Conservation (phyloP, 2,113 vertebrate species). For the Tichodroma muraria region DNA sequence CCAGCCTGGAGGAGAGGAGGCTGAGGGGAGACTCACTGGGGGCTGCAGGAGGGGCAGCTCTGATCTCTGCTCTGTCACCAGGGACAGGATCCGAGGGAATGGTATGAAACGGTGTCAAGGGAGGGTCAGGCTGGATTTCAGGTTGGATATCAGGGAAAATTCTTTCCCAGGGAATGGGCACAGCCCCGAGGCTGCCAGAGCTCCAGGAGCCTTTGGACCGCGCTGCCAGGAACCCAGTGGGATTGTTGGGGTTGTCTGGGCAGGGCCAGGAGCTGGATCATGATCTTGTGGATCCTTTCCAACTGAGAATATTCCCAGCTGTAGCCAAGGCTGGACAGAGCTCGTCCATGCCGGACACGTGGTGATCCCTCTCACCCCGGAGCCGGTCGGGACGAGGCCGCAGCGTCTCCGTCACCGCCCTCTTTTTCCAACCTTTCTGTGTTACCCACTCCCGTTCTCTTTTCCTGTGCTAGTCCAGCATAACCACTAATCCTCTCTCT, state of each 20-base stretch:
- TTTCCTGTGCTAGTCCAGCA: neutral
- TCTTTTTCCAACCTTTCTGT: accelerated
- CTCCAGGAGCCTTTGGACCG: no score
- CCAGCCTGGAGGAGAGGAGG: neutral
- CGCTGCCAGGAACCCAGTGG: neutral
- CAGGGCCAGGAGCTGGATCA: no score
- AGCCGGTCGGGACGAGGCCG: no score
- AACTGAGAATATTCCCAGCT: no score
- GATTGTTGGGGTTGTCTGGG: neutral
- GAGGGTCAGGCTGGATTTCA: neutral
- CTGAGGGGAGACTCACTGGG: accelerated
- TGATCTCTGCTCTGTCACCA: neutral
- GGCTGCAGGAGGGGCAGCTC: neutral
- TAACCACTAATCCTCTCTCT: neutral
- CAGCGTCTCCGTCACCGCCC: neutral
- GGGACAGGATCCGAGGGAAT: neutral
- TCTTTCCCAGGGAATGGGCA: neutral
- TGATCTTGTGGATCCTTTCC: neutral
- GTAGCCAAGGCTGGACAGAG: neutral
- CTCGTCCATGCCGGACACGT: no score
- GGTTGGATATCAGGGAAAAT: neutral
- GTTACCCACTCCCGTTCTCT: neutral
- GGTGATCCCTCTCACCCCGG: accelerated
- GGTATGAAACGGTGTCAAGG: accelerated
- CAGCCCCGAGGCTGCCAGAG: accelerated